phyloP scores from a whole-genome alignment of 2,888 invertebrate genomes.

The Achlya flavicornis region DNA sequence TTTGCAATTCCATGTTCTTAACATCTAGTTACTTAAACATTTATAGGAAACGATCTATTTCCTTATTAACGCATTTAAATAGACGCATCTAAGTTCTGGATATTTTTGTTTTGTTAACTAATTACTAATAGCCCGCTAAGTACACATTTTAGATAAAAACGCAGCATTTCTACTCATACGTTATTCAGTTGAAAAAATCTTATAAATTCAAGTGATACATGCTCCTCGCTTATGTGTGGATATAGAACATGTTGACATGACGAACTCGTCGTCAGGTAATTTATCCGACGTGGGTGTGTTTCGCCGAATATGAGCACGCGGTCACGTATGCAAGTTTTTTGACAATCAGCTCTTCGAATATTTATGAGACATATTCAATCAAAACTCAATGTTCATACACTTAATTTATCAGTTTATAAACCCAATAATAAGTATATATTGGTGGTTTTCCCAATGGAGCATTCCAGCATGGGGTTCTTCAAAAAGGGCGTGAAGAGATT shows the following conservation, averaged over 20 bases:
- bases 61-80: not conserved
- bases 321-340: slow-evolving; percentile 44
- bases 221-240: not conserved
- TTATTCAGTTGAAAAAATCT: no score
- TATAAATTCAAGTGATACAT: not conserved
- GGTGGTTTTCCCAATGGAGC: no score
- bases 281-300: slow-evolving; percentile 26
- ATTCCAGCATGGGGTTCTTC: no score
- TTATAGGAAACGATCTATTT: slow-evolving; percentile 3
- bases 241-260: not conserved
- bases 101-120: not conserved
- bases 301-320: slow-evolving; percentile 37
- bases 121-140: not conserved
- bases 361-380: slow-evolving; percentile 8
- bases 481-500: no score
- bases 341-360: slow-evolving; percentile 16
- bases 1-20: slow-evolving; percentile 43
- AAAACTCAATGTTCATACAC: not conserved
- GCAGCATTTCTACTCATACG: no score
- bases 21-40: slow-evolving; percentile 6
- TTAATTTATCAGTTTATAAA: not conserved
- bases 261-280: slow-evolving; percentile 18
- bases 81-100: no score
- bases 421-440: no score
- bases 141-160: no score